Evolutionary conservation across 2,888 invertebrate genomes (phyloP).

Genomic region (Baronia brevicornis): DNA sequence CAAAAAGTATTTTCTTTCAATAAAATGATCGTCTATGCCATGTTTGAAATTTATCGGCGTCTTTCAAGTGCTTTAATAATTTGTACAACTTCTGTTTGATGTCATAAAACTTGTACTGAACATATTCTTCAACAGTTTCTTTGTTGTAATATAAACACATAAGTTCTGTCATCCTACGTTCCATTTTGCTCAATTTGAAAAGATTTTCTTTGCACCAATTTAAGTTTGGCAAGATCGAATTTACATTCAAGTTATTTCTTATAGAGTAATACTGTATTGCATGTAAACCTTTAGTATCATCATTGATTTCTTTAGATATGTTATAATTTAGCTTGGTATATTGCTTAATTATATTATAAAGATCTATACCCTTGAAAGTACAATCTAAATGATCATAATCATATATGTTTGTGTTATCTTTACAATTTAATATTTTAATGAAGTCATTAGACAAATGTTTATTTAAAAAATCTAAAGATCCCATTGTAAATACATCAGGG

Average conservation of each 20-base stretch:
- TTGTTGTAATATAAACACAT: slow-evolving; percentile 29
- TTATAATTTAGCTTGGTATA: slow-evolving; percentile 18
- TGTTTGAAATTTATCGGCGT: slow-evolving; percentile 16
- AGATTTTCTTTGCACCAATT: slow-evolving; percentile 22
- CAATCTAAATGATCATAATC: slow-evolving; percentile 26
- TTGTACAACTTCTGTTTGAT: slow-evolving; percentile 20
- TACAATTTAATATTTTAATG: slow-evolving; percentile 25
- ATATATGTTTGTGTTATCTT: slow-evolving; percentile 14
- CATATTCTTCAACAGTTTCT: slow-evolving; percentile 32
- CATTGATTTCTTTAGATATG: slow-evolving; percentile 15
- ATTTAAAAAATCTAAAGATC: slow-evolving; percentile 19
- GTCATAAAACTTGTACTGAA: slow-evolving; percentile 25
- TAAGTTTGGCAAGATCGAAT: slow-evolving; percentile 17
- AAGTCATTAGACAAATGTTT: slow-evolving; percentile 27
- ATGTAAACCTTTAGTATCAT: slow-evolving; percentile 20
- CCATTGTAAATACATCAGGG: slow-evolving; percentile 12
- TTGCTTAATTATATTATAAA: slow-evolving; percentile 23
- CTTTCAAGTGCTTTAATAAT: slow-evolving; percentile 19
- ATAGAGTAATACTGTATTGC: slow-evolving; percentile 29
- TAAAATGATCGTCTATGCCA: slow-evolving; percentile 22
- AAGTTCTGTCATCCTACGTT: slow-evolving; percentile 20
- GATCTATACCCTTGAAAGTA: slow-evolving; percentile 27
- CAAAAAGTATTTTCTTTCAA: slow-evolving; percentile 2
- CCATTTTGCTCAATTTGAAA: slow-evolving; percentile 19
- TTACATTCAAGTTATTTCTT: slow-evolving; percentile 25